Evolutionary conservation across 2,797 vertebrate species (phyloP).

Genomic region (Xenentodon cancila): DNA sequence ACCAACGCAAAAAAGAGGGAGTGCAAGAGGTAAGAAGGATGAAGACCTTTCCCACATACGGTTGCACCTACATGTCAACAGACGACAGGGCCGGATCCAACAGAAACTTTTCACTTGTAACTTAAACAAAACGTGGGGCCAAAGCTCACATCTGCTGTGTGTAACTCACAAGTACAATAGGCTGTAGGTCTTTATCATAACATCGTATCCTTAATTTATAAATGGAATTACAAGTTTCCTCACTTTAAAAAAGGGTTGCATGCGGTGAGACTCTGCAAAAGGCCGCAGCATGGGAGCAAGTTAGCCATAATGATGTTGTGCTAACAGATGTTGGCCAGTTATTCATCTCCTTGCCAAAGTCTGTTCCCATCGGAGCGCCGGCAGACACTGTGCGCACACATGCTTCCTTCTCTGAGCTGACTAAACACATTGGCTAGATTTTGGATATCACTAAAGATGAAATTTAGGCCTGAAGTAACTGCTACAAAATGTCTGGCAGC

Average conservation of each 20-base stretch:
- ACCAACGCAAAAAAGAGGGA: slow-evolving; percentile 9
- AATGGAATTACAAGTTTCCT: slow-evolving; percentile 64
- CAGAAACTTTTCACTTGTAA: slow-evolving; percentile 35
- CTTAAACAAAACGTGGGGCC: slow-evolving; percentile 47
- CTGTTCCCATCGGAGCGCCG: slow-evolving; percentile 59
- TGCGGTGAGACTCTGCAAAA: slow-evolving; percentile 71
- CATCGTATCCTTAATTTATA: slow-evolving; percentile 53
- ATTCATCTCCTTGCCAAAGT: slow-evolving; percentile 76
- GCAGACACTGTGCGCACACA: slow-evolving; percentile 66
- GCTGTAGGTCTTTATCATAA: slow-evolving; percentile 41
- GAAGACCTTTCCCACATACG: slow-evolving; percentile 3
- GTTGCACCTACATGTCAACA: slow-evolving; percentile 24
- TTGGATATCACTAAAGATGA: slow-evolving; percentile 58
- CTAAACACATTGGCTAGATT: slow-evolving; percentile 57
- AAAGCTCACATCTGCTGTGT: slow-evolving; percentile 65
- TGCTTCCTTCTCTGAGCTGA: slow-evolving; percentile 45
- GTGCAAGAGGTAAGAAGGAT: slow-evolving; percentile 8
- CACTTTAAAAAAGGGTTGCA: slow-evolving; percentile 47
- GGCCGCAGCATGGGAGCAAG: slow-evolving; percentile 63
- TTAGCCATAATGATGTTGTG: slow-evolving; percentile 79
- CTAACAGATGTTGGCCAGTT: slow-evolving; percentile 85
- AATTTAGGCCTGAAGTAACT: slow-evolving; percentile 66
- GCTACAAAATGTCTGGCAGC: slow-evolving; percentile 53
- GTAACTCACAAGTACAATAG: slow-evolving; percentile 52
- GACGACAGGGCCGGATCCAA: slow-evolving; percentile 26